Evolutionary conservation across 1,140 invertebrate species (phyloP), one percentile per base, ranked within the genome.

Genomic region (Leptoteleia sp.): DNA sequence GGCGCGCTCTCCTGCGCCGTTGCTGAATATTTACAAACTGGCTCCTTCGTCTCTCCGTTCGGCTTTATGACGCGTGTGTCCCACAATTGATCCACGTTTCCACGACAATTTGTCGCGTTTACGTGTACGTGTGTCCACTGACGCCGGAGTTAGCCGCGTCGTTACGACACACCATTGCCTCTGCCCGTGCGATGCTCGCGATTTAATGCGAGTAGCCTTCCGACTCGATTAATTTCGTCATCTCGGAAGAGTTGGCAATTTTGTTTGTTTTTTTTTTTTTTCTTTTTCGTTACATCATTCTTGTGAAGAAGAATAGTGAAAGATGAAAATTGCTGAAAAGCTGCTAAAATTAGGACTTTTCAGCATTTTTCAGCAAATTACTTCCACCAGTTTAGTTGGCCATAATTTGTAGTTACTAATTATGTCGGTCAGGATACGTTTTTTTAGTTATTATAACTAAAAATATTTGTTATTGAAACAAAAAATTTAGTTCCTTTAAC

Each of bases 61-160:
- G 37, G 33, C 0, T 45, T 55, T 68, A 68, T 68, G 50, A 68
- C 19, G 50, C 47, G 62, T 68, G 52, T 48, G 52, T 59, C 16
- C 65, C 33, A 50, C 65, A 50, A 57, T 57, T 59, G 65, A 59
- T 40, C 31, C 4, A 42, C 52, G 54, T 70, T 70, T 70, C 65
- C 65, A 70, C 65, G 65, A 59, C 65, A 70, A 70, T 70, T 70
- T 70, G 45, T 50, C 65, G 22, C 11, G 38, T n/a, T 52, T 68
- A 55, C 22, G 16, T 17, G 47, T 13, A 33, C 33, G 29, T 17
- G 33, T 65, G 38, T n/a, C n/a, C 11, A 43, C 61, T 22, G 33
- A 50, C 52, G 9, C 29, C 6, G 22, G 6, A 7, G 35, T 47
- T 61, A n/a, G n/a, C n/a, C 47, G 47, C 35, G 40, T 25, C 31